These are phyloP conservation scores for Poeciliopsis turrubarensis DNA, from an alignment of 2,113 vertebrate species.

Conservation along the genomic window DNA sequence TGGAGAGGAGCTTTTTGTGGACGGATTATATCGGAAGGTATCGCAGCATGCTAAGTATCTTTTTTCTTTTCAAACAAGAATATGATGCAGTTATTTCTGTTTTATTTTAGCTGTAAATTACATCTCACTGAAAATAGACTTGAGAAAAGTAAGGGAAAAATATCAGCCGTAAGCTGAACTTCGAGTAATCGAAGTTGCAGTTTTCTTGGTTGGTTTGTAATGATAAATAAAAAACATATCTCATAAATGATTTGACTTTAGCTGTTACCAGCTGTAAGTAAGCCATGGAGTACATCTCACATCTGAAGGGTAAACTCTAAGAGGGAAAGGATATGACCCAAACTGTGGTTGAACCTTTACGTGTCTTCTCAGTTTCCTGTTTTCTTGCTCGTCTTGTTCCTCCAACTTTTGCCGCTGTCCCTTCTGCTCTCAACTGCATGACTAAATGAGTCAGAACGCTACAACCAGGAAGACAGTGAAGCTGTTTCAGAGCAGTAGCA, in stretches of 20 bases:
- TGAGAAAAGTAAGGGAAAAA: background rate
- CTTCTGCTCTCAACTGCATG: slow-evolving; percentile 1
- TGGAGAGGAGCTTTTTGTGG: slow-evolving; percentile 2
- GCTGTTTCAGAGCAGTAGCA: background rate
- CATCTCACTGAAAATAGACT: slow-evolving; percentile 10
- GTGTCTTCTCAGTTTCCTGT: slow-evolving; percentile 73
- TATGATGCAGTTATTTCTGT: slow-evolving; percentile 6
- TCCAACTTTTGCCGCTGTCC: slow-evolving; percentile 28
- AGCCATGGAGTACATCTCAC: background rate
- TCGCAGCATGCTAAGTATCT: background rate
- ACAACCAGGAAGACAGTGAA: background rate
- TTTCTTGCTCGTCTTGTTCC: slow-evolving; percentile 40
- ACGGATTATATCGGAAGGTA: background rate
- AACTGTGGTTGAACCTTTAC: slow-evolving; percentile 52
- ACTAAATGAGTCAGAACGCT: background rate
- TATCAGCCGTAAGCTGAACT: background rate
- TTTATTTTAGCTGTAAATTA: slow-evolving; percentile 14
- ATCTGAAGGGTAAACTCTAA: slow-evolving; percentile 23
- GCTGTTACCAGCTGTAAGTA: background rate
- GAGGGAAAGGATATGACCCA: slow-evolving; percentile 66
- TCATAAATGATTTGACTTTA: background rate
- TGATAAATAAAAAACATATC: background rate
- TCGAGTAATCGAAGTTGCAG: slow-evolving; percentile 11
- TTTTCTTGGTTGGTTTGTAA: background rate
- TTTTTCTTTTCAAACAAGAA: slow-evolving; percentile 1